These are phyloP conservation scores for Chiroxiphia lanceolata DNA, from an alignment of 2,797 vertebrate species.

Conservation along the genomic window DNA sequence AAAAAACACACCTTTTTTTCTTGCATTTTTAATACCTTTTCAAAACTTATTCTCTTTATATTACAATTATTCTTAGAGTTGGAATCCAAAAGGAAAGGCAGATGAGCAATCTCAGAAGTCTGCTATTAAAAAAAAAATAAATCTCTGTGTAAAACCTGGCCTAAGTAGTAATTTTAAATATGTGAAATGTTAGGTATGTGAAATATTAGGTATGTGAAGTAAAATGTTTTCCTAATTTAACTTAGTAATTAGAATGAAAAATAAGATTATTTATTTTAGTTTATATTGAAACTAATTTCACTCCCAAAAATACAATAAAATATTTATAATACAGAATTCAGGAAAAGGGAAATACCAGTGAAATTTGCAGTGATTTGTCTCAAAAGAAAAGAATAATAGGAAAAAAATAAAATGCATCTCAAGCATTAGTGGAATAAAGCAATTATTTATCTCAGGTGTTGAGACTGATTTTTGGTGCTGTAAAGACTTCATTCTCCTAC, in stretches of 20 bases:
- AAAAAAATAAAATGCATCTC: background rate
- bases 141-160: background rate
- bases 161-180: background rate
- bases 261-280: conserved; percentile 35
- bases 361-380: background rate
- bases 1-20: background rate
- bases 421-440: background rate
- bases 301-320: background rate
- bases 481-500: background rate
- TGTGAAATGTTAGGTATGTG: background rate
- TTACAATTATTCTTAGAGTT: background rate
- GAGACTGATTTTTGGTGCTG: background rate
- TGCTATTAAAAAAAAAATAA: background rate
- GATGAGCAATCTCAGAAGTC: background rate
- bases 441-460: background rate
- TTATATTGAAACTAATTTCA: conserved; percentile 45
- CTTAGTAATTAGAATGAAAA: conserved; percentile 57
- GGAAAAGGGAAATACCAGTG: background rate
- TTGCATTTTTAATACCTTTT: background rate
- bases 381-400: background rate
- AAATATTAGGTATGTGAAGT: background rate
- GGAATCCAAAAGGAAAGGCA: background rate
- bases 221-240: conserved; percentile 17
- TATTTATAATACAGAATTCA: background rate
- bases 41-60: background rate